Evolutionary conservation across 2,888 invertebrate genomes (phyloP).

Genomic region (Syritta pipiens): DNA sequence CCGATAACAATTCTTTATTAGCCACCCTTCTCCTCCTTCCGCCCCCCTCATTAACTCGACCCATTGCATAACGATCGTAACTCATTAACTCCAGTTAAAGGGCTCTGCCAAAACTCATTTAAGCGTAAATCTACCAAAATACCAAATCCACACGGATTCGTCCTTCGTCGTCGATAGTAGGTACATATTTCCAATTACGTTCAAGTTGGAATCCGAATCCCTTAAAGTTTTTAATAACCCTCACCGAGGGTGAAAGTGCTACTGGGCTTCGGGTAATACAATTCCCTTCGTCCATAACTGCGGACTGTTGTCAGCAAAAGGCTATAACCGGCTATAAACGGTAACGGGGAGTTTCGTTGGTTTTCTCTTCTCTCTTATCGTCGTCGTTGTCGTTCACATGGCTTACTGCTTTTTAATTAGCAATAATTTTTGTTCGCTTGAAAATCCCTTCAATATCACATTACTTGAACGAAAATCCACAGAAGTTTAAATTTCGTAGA

Average conservation of each 20-base stretch:
- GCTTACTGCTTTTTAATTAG: constrained; percentile 63
- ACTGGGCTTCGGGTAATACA: neutral
- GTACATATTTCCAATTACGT: constrained; percentile 24
- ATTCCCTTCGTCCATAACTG: constrained; percentile 1
- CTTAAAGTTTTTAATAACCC: constrained; percentile 18
- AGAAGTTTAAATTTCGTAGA: constrained; percentile 57
- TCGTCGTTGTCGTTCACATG: too few species aligned
- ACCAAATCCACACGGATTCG: too few species aligned
- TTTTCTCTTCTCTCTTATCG: too few species aligned
- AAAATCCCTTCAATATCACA: constrained; percentile 62
- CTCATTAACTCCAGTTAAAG: constrained; percentile 10
- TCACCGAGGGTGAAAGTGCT: constrained; percentile 2
- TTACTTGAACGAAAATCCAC: constrained; percentile 47
- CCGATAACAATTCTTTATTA: too few species aligned
- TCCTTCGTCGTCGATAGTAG: too few species aligned
- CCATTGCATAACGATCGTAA: constrained; percentile 4
- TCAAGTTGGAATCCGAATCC: constrained; percentile 14
- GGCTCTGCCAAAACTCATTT: neutral
- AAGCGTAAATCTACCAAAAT: too few species aligned
- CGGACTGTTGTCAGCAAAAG: neutral
- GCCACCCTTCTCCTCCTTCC: too few species aligned
- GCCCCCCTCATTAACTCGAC: neutral
- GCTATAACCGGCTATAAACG: too few species aligned
- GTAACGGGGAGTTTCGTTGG: too few species aligned
- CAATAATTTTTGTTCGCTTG: constrained; percentile 62